Base-by-base conservation (phyloP, 1,140 invertebrate genomes). In the Mesaphorura yosii region DNA sequence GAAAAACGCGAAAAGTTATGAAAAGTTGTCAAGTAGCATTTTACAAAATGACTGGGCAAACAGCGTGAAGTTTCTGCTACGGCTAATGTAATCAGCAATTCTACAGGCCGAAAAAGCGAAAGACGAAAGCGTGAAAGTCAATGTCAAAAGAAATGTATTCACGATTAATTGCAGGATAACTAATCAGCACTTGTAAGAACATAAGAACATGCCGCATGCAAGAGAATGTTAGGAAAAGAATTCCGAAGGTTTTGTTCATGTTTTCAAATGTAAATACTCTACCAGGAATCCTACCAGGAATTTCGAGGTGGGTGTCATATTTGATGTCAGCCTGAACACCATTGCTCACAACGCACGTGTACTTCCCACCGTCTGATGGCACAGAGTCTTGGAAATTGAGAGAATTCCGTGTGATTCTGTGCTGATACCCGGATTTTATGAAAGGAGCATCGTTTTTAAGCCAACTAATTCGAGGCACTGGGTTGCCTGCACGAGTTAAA, bases 381-480 rank as follows among this genome's bases (percentile, higher is more conserved):
- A 23, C 52, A 5, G 48, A 46, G 20, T 62, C 57, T 27, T 44
- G 39, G 25, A 62, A 39, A 7, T n/a, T 5, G 20, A 62, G 48
- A 29, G 27, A 26, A 31, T 57, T 56, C 5, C 44, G 48, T 10
- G 14, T 90, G 58, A 79, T 70, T 68, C 90, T 92, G 57, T 79
- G 76, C 22, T 83, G 84, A 70, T 79, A 84, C 19, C 79, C 82
- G 57, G 79, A 78, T 66, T 79, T 80, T 64, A 86, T 84, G 65
- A 85, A 83, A 25, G 86, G 85, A 22, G 74, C 72, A 15, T 77
- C 79, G 67, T 88, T 79, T 66, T 84, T 86, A 15, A 75, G 73
- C 86, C 86, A 89, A 1, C 80, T 82, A 53, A 87, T 81, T 52
- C 80, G 84, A 1, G 85, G 83, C 20, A 72, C 75, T 0, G 84